Conservation (phyloP, 2,888 invertebrate species). For the Elaeidobius kamerunicus region DNA sequence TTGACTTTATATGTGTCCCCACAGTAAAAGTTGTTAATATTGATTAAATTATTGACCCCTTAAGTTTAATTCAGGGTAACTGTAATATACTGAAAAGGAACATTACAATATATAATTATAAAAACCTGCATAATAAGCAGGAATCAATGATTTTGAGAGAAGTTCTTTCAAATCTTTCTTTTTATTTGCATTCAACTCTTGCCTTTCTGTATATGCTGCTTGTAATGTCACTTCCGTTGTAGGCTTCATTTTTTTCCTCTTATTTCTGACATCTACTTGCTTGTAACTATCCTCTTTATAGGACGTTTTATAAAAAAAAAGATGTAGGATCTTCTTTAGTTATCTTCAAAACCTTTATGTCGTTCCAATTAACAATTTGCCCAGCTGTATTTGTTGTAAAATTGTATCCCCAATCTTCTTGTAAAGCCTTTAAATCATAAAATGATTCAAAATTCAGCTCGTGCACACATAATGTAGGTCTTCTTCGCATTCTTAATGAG, state of each 20-base stretch:
- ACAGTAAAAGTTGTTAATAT: no score
- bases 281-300: slow-evolving; percentile 5
- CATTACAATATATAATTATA: not conserved
- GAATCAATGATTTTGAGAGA: slow-evolving; percentile 9
- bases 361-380: slow-evolving; percentile 1
- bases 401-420: slow-evolving; percentile 12
- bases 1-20: no score
- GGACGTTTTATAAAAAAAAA: slow-evolving; percentile 6
- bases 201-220: slow-evolving; percentile 1
- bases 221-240: not conserved
- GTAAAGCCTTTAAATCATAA: slow-evolving; percentile 4
- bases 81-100: not conserved
- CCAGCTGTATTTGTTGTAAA: slow-evolving; percentile 3
- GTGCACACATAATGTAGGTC: slow-evolving; percentile 4
- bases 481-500: slow-evolving; percentile 11
- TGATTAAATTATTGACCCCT: no score
- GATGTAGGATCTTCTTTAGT: slow-evolving; percentile 5
- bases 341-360: slow-evolving; percentile 6
- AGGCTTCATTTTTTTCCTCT: slow-evolving; percentile 3
- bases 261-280: slow-evolving; percentile 2
- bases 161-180: slow-evolving; percentile 10
- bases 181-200: slow-evolving; percentile 6
- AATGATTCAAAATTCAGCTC: slow-evolving; percentile 5
- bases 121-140: slow-evolving; percentile 6
- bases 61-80: no score